Conservation (phyloP, 2,113 vertebrate species). For the Seriola aureovittata region DNA sequence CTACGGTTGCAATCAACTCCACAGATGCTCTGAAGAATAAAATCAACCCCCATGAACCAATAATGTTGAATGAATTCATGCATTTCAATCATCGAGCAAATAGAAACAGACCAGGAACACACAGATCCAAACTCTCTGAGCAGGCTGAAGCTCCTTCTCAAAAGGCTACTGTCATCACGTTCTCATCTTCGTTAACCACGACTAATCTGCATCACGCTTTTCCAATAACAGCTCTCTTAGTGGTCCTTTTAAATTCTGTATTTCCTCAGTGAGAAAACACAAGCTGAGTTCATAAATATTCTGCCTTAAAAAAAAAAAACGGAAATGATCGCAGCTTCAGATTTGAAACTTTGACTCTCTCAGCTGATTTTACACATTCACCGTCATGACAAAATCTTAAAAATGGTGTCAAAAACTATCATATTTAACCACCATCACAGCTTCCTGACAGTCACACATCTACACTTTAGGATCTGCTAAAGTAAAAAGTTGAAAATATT, state of each 20-base stretch:
- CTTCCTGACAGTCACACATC: background rate
- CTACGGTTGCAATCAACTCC: conserved; percentile 11
- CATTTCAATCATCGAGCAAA: background rate
- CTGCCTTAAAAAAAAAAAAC: background rate
- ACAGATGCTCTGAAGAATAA: conserved; percentile 23
- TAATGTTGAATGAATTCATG: background rate
- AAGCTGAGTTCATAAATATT: background rate
- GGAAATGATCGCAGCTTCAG: background rate
- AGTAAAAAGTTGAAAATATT: background rate
- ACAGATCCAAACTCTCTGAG: background rate
- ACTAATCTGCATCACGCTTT: conserved; percentile 41
- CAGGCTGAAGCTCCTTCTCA: background rate
- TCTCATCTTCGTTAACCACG: background rate
- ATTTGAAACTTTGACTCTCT: background rate
- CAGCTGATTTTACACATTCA: background rate
- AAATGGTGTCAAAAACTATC: no score
- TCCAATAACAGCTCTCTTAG: conserved; percentile 7
- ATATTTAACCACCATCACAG: background rate
- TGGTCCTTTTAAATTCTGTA: background rate
- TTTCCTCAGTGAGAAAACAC: conserved; percentile 2
- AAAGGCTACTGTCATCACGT: background rate
- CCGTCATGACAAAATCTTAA: background rate
- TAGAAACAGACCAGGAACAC: background rate
- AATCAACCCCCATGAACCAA: conserved; percentile 5
- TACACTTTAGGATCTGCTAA: background rate